phyloP scores from a whole-genome alignment of 2,797 vertebrate species.

The Perodicticus potto region DNA sequence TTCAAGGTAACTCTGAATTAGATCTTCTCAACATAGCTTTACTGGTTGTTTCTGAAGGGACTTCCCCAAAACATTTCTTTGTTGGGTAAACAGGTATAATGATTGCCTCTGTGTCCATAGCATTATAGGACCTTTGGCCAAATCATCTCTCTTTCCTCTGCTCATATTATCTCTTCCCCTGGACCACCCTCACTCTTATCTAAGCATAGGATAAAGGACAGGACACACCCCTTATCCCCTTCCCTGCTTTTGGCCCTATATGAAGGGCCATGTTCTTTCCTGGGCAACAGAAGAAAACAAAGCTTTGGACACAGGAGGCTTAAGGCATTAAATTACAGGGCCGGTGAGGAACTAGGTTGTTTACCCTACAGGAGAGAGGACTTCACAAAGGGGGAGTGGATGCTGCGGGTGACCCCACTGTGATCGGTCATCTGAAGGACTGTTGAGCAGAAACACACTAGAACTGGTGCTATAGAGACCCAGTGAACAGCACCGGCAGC shows the following conservation, averaged over 20 bases:
- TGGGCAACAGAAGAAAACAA: background rate
- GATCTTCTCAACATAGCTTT: background rate
- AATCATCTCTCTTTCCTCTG: too few relatives aligned
- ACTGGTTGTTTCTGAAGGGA: background rate
- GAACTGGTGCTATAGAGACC: background rate
- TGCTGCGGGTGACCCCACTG: too few relatives aligned
- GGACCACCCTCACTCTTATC: background rate
- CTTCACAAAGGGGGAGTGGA: rapidly evolving
- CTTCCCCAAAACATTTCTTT: background rate
- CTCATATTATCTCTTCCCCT: too few relatives aligned
- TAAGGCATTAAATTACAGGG: background rate
- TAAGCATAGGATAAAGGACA: background rate
- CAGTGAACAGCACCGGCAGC: background rate
- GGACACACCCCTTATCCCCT: background rate
- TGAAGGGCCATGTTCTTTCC: background rate
- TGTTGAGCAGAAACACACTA: background rate
- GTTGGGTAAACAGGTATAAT: background rate
- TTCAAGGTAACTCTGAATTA: background rate
- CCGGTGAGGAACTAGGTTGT: background rate
- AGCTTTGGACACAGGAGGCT: rapidly evolving
- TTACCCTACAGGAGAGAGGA: background rate
- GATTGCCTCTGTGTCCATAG: background rate
- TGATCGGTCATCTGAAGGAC: background rate
- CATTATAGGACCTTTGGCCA: background rate
- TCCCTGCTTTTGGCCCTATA: background rate